Evolutionary conservation across 1,140 invertebrate genomes (phyloP).

Genomic region (Drosophila cardini): DNA sequence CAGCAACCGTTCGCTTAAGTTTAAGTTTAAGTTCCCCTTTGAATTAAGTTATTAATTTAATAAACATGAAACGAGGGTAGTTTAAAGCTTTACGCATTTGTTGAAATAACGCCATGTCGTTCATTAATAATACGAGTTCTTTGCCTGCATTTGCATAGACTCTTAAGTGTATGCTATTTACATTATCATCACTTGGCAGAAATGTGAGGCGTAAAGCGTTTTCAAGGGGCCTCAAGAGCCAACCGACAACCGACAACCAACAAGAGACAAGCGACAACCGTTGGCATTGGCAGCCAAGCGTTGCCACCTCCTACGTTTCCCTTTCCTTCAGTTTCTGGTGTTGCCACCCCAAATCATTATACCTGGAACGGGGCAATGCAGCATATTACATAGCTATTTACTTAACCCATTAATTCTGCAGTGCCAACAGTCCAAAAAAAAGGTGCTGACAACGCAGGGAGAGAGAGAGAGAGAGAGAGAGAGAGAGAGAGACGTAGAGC

Average conservation of each 20-base stretch:
- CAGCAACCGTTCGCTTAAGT: too few species aligned
- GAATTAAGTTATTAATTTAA: too few species aligned
- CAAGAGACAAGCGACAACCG: too few species aligned
- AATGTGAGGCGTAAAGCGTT: constrained; percentile 16
- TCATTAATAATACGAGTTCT: constrained; percentile 12
- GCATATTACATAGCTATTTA: constrained; percentile 77
- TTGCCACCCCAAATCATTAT: neutral
- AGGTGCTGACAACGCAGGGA: constrained; percentile 8
- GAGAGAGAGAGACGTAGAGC: constrained; percentile 31
- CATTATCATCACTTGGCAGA: constrained; percentile 27
- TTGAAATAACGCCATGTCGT: neutral
- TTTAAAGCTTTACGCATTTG: constrained; percentile 1
- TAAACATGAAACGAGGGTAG: neutral
- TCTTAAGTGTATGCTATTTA: constrained; percentile 17
- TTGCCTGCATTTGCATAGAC: constrained; percentile 12
- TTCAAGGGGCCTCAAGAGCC: neutral
- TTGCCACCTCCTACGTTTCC: constrained; percentile 9
- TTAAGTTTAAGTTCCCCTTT: too few species aligned
- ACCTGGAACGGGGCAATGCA: constrained; percentile 11
- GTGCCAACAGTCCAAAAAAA: constrained; percentile 45
- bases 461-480: neutral
- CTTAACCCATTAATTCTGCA: constrained; percentile 77
- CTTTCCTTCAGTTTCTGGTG: neutral
- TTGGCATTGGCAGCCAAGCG: constrained; percentile 34
- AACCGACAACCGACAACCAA: too few species aligned